phyloP scores from a whole-genome alignment of 1,140 invertebrate genomes.

The Ips nitidus region DNA sequence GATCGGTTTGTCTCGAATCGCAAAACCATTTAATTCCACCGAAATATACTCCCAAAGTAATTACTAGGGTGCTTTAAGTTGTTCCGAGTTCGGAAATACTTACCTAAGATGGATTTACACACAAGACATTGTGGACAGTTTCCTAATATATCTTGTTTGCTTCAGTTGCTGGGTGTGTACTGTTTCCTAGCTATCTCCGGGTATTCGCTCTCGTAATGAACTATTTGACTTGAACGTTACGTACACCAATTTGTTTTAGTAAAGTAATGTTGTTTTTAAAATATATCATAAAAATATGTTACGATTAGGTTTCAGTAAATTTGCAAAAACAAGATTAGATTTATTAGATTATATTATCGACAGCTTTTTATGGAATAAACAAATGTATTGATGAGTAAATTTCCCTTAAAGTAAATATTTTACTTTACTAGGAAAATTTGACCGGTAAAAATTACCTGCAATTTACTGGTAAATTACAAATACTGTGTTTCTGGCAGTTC shows the following conservation, averaged over 20 bases:
- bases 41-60: conserved; percentile 25
- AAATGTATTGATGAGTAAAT: no score
- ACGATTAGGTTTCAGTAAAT: no score
- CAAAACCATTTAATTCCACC: conserved; percentile 27
- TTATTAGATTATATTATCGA: no score
- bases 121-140: conserved; percentile 26
- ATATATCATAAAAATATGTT: no score
- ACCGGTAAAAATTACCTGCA: no score
- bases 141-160: conserved; percentile 24
- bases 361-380: no score
- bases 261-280: no score
- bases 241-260: neutral
- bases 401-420: no score
- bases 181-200: neutral
- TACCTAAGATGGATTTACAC: conserved; percentile 30
- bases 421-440: no score
- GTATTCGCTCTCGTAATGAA: neutral
- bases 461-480: no score
- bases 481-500: no score
- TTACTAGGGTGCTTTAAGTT: conserved; percentile 26
- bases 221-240: conserved; percentile 1
- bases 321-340: no score
- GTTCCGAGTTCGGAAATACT: conserved; percentile 25
- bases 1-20: conserved; percentile 20
- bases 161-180: neutral